phyloP scores from a whole-genome alignment of 2,113 vertebrate species.

The Chionis minor region DNA sequence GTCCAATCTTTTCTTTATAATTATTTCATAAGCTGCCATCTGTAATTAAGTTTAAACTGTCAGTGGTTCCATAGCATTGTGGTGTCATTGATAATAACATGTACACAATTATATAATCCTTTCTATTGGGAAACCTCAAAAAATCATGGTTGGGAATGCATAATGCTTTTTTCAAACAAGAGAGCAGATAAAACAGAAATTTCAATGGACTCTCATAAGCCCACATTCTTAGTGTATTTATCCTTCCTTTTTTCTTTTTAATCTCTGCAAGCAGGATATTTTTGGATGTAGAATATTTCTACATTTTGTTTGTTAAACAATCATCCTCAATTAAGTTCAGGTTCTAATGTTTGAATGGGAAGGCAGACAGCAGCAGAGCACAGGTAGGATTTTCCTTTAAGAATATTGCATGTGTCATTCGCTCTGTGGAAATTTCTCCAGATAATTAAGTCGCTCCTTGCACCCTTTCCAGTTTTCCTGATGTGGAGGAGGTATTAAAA shows the following conservation, averaged over 20 bases:
- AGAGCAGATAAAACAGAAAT: background rate
- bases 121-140: conserved; percentile 25
- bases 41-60: conserved; percentile 50
- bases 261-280: background rate
- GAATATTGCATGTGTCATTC: background rate
- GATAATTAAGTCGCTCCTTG: background rate
- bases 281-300: background rate
- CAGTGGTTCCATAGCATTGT: conserved; percentile 11
- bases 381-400: background rate
- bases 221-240: background rate
- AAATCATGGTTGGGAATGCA: background rate
- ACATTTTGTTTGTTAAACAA: background rate
- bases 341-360: background rate
- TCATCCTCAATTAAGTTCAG: background rate
- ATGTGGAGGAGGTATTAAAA: background rate
- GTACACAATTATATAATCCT: conserved; percentile 29
- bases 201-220: background rate
- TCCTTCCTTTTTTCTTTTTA: background rate
- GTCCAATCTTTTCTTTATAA: conserved; percentile 42
- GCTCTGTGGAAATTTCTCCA: background rate
- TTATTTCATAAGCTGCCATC: conserved; percentile 50
- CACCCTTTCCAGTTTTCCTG: background rate
- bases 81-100: conserved; percentile 17
- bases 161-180: background rate
- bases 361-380: background rate